Percentiles rank a stretch among this genome's conserved stretches.
Evolutionary conservation across 2,797 vertebrate genomes (phyloP).

Genomic region (Graptemys geographica): DNA sequence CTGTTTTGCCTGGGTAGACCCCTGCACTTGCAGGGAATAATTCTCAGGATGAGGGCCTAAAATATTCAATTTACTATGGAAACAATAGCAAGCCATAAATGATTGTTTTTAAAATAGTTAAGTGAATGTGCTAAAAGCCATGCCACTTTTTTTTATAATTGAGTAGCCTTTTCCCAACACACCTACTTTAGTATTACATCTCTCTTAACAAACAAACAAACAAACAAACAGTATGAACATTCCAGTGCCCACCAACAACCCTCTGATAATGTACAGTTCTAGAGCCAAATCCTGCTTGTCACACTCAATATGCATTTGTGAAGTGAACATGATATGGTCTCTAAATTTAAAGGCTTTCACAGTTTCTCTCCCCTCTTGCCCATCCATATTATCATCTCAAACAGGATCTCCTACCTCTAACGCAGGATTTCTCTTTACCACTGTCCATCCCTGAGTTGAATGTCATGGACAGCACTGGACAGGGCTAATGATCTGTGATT

Average conservation of each 20-base stretch:
- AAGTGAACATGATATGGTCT: not conserved
- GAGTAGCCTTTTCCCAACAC: not conserved
- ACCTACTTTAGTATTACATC: not conserved
- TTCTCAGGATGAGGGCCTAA: not conserved
- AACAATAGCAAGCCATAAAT: not conserved
- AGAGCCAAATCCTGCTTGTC: not conserved
- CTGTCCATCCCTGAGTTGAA: not conserved
- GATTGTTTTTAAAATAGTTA: not conserved
- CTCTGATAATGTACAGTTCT: not conserved
- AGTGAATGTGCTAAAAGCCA: not conserved
- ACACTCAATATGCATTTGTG: accelerated
- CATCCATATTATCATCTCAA: constrained; percentile 43
- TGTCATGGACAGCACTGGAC: not conserved
- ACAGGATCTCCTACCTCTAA: constrained; percentile 64
- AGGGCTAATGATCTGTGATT: not conserved
- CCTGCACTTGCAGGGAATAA: not conserved
- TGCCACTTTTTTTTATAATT: not conserved
- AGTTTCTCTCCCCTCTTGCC: constrained; percentile 3
- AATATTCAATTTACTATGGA: not conserved
- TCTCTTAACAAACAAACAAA: not conserved
- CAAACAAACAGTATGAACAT: not conserved
- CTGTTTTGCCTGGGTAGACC: not conserved
- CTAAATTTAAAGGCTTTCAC: not conserved
- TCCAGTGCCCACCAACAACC: not conserved
- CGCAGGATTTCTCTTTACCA: constrained; percentile 31